Evolutionary conservation across 2,113 vertebrate genomes (phyloP).

Genomic region (Rhineura floridana): DNA sequence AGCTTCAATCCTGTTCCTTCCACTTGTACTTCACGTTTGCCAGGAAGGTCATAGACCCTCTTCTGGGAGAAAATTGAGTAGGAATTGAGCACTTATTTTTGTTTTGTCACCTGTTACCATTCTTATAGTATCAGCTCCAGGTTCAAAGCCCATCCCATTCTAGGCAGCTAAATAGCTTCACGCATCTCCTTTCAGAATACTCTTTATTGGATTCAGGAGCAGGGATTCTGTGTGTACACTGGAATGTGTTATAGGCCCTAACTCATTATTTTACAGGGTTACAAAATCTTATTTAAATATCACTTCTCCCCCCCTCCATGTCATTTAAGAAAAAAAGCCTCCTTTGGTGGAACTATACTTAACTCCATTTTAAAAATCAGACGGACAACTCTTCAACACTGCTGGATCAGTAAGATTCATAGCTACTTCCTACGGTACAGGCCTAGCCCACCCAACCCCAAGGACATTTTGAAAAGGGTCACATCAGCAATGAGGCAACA

Average conservation of each 20-base stretch:
- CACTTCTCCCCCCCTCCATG: constrained; percentile 54
- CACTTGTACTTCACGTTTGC: no score
- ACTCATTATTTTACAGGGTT: constrained; percentile 79
- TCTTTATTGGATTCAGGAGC: constrained; percentile 92
- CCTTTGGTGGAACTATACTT: constrained; percentile 66
- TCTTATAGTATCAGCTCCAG: background rate
- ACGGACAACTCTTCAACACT: constrained; percentile 65
- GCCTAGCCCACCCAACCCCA: constrained; percentile 39
- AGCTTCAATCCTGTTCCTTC: no score
- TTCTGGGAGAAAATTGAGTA: no score
- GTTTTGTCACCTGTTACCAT: no score
- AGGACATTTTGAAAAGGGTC: constrained; percentile 47
- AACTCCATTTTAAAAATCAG: constrained; percentile 76
- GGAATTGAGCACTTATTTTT: no score
- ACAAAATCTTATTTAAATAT: constrained; percentile 82
- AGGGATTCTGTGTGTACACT: constrained; percentile 78
- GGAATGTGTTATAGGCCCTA: constrained; percentile 92
- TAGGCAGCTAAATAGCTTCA: background rate
- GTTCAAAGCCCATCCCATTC: background rate
- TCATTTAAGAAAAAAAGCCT: constrained; percentile 67
- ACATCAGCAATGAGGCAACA: constrained; percentile 46
- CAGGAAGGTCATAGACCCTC: no score
- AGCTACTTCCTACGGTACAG: constrained; percentile 50
- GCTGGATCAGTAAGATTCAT: constrained; percentile 48
- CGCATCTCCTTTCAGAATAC: constrained; percentile 75